Percentiles rank a stretch among this genome's conserved stretches.
Evolutionary conservation across 2,888 invertebrate species (phyloP).

Genomic region (Pyrocoelia pectoralis): DNA sequence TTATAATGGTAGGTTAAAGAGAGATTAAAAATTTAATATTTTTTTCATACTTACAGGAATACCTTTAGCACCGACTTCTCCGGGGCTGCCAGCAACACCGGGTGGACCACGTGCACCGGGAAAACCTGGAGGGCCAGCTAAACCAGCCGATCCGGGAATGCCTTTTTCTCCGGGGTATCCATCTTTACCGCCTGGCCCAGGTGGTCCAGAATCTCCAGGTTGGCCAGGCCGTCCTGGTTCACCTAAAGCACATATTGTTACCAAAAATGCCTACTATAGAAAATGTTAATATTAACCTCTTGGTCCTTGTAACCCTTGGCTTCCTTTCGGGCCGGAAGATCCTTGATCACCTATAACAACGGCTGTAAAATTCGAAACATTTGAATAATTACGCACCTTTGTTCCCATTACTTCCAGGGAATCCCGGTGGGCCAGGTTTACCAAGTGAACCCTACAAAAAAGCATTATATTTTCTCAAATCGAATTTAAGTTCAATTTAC

Average conservation of each 20-base stretch:
- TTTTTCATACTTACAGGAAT: slow-evolving; percentile 64
- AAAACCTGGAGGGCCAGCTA: slow-evolving; percentile 81
- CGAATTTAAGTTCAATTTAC: slow-evolving; percentile 58
- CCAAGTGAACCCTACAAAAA: slow-evolving; percentile 75
- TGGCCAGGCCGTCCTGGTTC: slow-evolving; percentile 82
- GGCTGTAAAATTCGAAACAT: background rate
- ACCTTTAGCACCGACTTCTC: slow-evolving; percentile 79
- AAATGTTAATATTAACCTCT: slow-evolving; percentile 57
- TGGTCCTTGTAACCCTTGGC: slow-evolving; percentile 2
- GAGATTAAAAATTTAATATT: too few species aligned
- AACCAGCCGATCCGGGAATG: slow-evolving; percentile 74
- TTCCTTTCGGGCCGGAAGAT: slow-evolving; percentile 62
- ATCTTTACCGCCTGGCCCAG: slow-evolving; percentile 81
- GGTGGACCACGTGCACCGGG: slow-evolving; percentile 82
- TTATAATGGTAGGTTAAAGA: too few species aligned
- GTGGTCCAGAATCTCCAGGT: slow-evolving; percentile 78
- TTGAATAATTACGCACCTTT: slow-evolving; percentile 63
- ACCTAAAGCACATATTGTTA: slow-evolving; percentile 57
- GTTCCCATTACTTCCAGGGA: slow-evolving; percentile 81
- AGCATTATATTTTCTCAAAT: slow-evolving; percentile 19
- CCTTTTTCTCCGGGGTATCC: slow-evolving; percentile 86
- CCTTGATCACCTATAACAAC: slow-evolving; percentile 70
- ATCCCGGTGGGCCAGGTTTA: slow-evolving; percentile 85
- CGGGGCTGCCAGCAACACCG: slow-evolving; percentile 77
- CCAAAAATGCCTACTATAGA: background rate